These are phyloP conservation scores for Chionis minor DNA, from an alignment of 2,113 vertebrate genomes.

Conservation along the genomic window DNA sequence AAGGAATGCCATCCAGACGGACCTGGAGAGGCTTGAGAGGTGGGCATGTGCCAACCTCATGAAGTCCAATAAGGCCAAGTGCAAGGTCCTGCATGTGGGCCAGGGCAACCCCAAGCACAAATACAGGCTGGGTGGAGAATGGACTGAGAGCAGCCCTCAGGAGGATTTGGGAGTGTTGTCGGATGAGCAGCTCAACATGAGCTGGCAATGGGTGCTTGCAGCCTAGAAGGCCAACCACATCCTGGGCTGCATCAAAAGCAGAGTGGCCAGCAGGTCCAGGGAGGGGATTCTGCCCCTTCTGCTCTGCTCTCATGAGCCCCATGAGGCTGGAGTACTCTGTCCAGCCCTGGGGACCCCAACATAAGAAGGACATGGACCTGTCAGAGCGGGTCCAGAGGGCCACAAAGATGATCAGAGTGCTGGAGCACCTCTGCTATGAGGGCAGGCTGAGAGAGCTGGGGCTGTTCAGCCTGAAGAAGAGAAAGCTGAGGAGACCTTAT, in stretches of 20 bases:
- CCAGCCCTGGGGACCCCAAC: background rate
- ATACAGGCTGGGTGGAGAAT: background rate
- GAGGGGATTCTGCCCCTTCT: background rate
- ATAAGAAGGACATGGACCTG: background rate
- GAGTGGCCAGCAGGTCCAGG: background rate
- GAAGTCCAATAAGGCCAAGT: background rate
- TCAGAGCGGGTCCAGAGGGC: background rate
- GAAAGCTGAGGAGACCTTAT: background rate
- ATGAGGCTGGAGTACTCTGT: background rate
- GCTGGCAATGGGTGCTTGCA: background rate
- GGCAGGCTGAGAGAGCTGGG: background rate
- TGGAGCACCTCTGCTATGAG: background rate
- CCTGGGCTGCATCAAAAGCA: background rate
- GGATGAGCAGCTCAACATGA: background rate
- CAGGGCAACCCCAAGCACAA: background rate
- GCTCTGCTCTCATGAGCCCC: background rate
- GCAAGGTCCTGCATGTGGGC: background rate
- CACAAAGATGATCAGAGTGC: background rate
- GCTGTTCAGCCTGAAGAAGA: background rate
- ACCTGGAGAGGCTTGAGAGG: background rate
- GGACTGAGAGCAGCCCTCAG: background rate
- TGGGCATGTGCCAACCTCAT: background rate
- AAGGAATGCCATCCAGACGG: background rate
- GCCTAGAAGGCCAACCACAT: background rate
- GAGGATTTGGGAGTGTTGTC: background rate